phyloP scores from a whole-genome alignment of 1,140 invertebrate species.

The Drosophila yakuba region DNA sequence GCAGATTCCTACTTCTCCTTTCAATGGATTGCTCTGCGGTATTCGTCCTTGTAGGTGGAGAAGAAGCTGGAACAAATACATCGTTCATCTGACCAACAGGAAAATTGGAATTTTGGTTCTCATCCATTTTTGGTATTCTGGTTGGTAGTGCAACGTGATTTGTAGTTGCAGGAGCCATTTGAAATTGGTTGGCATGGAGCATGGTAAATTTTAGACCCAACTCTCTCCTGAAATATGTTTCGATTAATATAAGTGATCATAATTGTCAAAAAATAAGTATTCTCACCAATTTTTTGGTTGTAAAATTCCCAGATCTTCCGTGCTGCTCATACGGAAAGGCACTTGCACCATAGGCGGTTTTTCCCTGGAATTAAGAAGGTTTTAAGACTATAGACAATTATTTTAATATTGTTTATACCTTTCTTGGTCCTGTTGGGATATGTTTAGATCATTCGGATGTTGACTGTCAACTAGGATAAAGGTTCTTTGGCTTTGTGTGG shows the following conservation, averaged over 20 bases:
- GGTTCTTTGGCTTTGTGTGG: too few species aligned
- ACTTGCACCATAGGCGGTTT: neutral
- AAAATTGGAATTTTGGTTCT: neutral
- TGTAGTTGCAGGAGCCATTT: neutral
- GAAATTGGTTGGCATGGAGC: neutral
- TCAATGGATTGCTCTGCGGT: neutral
- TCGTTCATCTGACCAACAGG: neutral
- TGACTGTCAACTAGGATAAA: neutral
- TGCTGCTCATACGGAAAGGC: neutral
- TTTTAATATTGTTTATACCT: neutral
- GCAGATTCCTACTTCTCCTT: neutral
- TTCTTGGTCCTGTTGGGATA: neutral
- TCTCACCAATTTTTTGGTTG: slow-evolving; percentile 2
- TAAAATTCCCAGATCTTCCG: neutral
- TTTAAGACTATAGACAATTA: neutral
- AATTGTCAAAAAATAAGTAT: too few species aligned
- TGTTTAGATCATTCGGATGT: neutral
- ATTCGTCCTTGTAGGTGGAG: neutral
- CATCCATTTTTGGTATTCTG: neutral
- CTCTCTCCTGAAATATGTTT: neutral
- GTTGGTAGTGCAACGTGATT: neutral
- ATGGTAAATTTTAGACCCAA: neutral
- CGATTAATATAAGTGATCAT: neutral
- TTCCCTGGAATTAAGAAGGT: neutral
- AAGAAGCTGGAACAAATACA: neutral